Base-by-base conservation (phyloP, 1,140 invertebrate species). In the Brachionus koreanus region DNA sequence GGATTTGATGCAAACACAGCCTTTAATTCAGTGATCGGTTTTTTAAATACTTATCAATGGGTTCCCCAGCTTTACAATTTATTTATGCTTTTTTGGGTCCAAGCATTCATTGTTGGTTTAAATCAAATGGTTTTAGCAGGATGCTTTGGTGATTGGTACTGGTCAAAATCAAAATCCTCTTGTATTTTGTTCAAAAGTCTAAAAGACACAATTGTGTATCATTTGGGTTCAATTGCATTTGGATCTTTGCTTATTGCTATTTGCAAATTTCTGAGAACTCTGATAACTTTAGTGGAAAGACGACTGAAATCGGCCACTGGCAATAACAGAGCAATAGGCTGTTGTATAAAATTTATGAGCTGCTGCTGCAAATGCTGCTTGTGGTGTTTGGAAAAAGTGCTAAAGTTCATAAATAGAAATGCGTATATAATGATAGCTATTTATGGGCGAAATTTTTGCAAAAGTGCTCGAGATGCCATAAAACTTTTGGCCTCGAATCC, bases 211-310 rank as follows among this genome's bases (percentile, higher is more conserved):
- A 84, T 87, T 83, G 94, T 94, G 67, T 97, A 95, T 87, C 95
- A 98, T 87, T 86, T 97, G 76, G 97, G 97, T 12, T 96, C 96
- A 0, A 86, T 98, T 19, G 97, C 96, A 0, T 96, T 98, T 86
- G 96, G 96, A 0, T 93, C 96, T 0, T 88, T 98, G 0, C 92
- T 98, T 39, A 93, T 98, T 84, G 93, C 95, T 23, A 94, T 96
- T 67, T 93, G 96, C 25, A 92, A 94, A 49, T 89, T 97, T 33
- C 94, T 98, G 72, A 90, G 95, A 74, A 90, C 94, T 0, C 88
- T 94, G 10, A 65, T 79, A 9, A 23, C 19, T 35, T 10, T 79
- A 23, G 76, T 79, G 13, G 76, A 79, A 35, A 79, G 61, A 57
- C 16, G 61, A 2, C 37, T 79, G 3, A 79, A 79, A 42, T 61